Percentiles rank a stretch among this genome's conserved stretches.
phyloP scores from a whole-genome alignment of 2,113 vertebrate species.

The Miniopterus natalensis region DNA sequence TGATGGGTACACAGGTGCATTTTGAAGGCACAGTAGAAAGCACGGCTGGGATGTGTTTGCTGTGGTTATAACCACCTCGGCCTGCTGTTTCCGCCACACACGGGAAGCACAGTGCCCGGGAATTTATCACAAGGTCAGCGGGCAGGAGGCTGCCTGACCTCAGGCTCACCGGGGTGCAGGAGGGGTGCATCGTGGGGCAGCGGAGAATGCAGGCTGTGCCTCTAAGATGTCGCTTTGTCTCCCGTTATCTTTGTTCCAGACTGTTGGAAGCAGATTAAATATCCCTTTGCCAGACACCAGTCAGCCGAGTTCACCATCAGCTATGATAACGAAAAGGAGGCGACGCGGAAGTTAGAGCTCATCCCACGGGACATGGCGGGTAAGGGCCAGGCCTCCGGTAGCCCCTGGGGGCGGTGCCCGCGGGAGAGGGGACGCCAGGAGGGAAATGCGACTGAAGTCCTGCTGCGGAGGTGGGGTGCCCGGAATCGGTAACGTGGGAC shows the following conservation, averaged over 20 bases:
- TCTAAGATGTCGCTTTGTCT: neutral
- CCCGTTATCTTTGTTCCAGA: conserved; percentile 83
- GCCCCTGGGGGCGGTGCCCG: neutral
- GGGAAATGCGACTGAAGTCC: neutral
- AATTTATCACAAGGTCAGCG: neutral
- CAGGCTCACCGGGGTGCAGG: neutral
- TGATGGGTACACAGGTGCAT: neutral
- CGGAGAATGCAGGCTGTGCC: neutral
- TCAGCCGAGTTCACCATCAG: conserved; percentile 94
- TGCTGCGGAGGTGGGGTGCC: neutral
- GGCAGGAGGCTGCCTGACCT: neutral
- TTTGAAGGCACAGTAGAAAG: neutral
- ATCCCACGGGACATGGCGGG: conserved; percentile 92
- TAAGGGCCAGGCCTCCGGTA: conserved; percentile 73
- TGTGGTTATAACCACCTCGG: no score
- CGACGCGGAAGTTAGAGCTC: conserved; percentile 91
- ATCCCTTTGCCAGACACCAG: conserved; percentile 91
- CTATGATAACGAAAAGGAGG: conserved; percentile 92
- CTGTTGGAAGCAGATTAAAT: conserved; percentile 94
- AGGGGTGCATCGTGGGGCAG: rapidly evolving
- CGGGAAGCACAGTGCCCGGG: no score
- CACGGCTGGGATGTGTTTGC: no score
- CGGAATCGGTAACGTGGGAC: neutral
- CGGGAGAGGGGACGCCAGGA: neutral
- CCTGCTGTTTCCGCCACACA: neutral